phyloP scores from a whole-genome alignment of 2,113 vertebrate species.

The Todiramphus saurophagus region DNA sequence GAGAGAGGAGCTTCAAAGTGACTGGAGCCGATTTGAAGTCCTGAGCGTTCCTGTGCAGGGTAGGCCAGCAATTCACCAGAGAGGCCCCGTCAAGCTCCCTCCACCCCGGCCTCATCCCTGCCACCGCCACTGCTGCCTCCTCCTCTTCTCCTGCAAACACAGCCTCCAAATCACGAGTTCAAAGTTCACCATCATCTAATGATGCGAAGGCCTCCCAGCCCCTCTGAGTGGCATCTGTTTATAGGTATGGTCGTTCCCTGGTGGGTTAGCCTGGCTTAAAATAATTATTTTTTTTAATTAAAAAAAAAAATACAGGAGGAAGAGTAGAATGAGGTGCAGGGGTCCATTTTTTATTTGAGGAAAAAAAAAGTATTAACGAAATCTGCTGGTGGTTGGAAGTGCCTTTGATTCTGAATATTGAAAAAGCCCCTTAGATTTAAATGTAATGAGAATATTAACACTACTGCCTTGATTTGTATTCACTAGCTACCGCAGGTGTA shows the following conservation, averaged over 20 bases:
- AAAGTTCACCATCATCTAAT: slow-evolving; percentile 74
- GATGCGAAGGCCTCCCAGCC: slow-evolving; percentile 52
- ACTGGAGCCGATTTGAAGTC: slow-evolving; percentile 71
- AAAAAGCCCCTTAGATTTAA: slow-evolving; percentile 53
- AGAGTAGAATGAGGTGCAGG: background rate
- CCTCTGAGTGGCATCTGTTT: slow-evolving; percentile 70
- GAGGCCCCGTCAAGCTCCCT: slow-evolving; percentile 63
- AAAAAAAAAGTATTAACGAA: background rate
- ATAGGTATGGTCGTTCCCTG: slow-evolving; percentile 46
- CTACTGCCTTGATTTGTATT: slow-evolving; percentile 59
- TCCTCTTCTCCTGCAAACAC: slow-evolving; percentile 7
- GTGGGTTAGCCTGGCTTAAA: slow-evolving; percentile 45
- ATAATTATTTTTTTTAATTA: background rate
- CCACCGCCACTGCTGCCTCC: background rate
- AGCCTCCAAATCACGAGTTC: slow-evolving; percentile 64
- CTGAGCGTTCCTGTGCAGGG: slow-evolving; percentile 66
- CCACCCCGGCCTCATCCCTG: background rate
- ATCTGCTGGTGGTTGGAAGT: background rate
- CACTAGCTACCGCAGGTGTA: background rate
- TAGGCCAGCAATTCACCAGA: slow-evolving; percentile 71
- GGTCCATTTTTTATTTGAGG: background rate
- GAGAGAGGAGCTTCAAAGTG: slow-evolving; percentile 74
- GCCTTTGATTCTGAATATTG: slow-evolving; percentile 70
- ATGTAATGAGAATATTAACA: slow-evolving; percentile 45
- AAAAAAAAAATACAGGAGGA: background rate